phyloP scores from a whole-genome alignment of 2,113 vertebrate genomes.

The Opisthocomus hoazin region DNA sequence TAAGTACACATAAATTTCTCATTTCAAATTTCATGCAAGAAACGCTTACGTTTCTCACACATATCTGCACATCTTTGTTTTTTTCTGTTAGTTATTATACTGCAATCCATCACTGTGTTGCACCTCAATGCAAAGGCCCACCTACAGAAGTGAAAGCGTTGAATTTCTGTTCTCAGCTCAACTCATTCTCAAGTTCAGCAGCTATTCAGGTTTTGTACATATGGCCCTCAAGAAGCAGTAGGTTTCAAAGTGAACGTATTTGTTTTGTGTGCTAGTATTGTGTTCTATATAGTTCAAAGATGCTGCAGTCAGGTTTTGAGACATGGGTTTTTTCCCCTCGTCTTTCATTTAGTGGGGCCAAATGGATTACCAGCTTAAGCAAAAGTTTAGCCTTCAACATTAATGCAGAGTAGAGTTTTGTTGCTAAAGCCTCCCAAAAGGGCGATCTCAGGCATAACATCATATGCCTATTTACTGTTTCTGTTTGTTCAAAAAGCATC shows the following conservation, averaged over 20 bases:
- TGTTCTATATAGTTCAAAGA: background rate
- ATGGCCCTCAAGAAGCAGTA: background rate
- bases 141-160: background rate
- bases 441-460: background rate
- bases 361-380: background rate
- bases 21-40: background rate
- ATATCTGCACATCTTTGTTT: background rate
- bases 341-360: background rate
- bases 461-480: background rate
- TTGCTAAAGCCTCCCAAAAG: background rate
- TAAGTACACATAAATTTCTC: background rate
- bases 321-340: background rate
- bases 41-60: background rate
- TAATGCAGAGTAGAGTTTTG: background rate
- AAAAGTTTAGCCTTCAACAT: background rate
- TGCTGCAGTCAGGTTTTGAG: background rate
- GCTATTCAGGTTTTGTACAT: background rate
- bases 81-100: background rate
- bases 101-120: background rate
- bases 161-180: background rate
- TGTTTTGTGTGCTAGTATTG: background rate
- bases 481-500: background rate
- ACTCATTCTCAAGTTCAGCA: background rate
- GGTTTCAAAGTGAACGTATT: background rate
- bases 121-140: background rate